Conservation (phyloP, 2,797 vertebrate genomes). For the Lacerta agilis region DNA sequence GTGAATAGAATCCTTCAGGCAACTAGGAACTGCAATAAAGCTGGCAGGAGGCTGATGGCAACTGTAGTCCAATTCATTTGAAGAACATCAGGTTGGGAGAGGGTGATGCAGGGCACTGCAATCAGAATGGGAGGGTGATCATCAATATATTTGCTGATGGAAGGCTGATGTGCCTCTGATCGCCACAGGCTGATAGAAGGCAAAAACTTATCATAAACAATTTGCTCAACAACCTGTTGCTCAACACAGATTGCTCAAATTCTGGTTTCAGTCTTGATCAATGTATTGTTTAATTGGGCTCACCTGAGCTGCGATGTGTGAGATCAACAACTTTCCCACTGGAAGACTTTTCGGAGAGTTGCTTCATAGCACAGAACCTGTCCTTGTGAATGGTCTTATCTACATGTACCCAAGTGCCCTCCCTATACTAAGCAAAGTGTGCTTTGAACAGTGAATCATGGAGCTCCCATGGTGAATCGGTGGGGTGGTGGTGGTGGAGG, state of each 20-base stretch:
- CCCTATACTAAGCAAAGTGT: not conserved
- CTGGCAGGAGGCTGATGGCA: too few species aligned
- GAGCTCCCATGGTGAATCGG: not conserved
- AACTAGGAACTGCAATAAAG: too few species aligned
- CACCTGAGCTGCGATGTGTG: not conserved
- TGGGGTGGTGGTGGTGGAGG: not conserved
- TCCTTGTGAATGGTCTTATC: not conserved
- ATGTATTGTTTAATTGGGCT: not conserved
- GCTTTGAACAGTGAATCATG: not conserved
- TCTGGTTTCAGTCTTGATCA: not conserved
- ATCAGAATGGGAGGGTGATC: too few species aligned
- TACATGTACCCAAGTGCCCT: not conserved
- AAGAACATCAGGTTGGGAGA: too few species aligned
- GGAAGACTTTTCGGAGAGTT: not conserved
- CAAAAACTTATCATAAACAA: not conserved
- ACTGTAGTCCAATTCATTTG: too few species aligned
- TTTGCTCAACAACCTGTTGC: conserved; percentile 3
- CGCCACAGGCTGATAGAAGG: not conserved
- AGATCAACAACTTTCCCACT: not conserved
- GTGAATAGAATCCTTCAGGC: too few species aligned
- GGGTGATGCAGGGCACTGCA: not conserved
- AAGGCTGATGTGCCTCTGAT: too few species aligned
- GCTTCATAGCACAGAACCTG: not conserved
- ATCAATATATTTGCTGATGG: not conserved
- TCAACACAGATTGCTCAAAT: not conserved